phyloP scores from a whole-genome alignment of 1,140 invertebrate species.

The Macrocentrus cingulum region DNA sequence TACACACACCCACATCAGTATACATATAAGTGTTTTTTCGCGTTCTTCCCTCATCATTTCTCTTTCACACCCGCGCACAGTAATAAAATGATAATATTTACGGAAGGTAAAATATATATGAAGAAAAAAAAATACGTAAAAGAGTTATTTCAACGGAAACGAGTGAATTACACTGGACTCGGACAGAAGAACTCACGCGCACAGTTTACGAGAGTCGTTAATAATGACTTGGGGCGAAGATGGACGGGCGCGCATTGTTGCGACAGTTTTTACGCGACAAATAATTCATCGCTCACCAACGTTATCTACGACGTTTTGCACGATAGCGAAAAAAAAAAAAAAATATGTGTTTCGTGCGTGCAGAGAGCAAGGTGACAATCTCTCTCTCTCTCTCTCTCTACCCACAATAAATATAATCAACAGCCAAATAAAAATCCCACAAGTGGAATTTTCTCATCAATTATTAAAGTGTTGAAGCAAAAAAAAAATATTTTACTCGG shows the following conservation, averaged over 20 bases:
- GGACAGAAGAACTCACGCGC: slow-evolving; percentile 29
- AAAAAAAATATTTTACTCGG: too few relatives aligned
- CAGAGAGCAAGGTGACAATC: slow-evolving; percentile 10
- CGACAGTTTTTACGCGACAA: slow-evolving; percentile 20
- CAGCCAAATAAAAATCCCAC: too few relatives aligned
- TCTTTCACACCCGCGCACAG: background rate
- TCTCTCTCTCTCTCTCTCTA: background rate
- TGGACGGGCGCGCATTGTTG: slow-evolving; percentile 19
- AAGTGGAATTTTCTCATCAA: too few relatives aligned
- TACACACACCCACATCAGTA: background rate
- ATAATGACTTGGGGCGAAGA: slow-evolving; percentile 17
- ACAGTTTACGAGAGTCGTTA: slow-evolving; percentile 18
- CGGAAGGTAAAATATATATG: slow-evolving; percentile 8
- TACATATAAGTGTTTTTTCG: background rate
- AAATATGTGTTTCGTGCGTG: slow-evolving; percentile 15
- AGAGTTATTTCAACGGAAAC: slow-evolving; percentile 26
- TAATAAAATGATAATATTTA: slow-evolving; percentile 28
- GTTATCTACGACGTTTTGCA: background rate
- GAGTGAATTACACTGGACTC: slow-evolving; percentile 22
- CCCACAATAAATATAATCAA: too few relatives aligned
- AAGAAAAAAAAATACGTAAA: background rate
- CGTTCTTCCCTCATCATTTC: background rate
- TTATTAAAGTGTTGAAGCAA: too few relatives aligned
- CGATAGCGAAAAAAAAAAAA: slow-evolving; percentile 5
- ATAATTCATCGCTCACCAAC: slow-evolving; percentile 20